These are phyloP conservation scores for Pangasius krempfi DNA, from an alignment of 2,797 vertebrate species.

Conservation along the genomic window DNA sequence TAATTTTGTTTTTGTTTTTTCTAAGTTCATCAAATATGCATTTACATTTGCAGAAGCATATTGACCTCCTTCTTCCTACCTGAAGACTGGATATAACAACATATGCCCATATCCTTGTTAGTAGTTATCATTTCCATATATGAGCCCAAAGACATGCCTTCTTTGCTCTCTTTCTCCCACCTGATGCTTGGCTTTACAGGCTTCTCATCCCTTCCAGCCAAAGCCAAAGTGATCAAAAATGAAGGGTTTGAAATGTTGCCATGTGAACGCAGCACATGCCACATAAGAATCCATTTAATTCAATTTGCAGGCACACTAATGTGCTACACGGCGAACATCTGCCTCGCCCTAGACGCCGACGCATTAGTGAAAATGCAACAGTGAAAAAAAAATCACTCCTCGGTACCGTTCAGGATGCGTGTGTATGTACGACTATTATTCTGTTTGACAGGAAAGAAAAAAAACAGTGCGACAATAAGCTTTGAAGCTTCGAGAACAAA, in stretches of 20 bases:
- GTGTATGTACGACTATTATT: not conserved
- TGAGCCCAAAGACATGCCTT: not conserved
- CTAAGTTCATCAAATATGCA: not conserved
- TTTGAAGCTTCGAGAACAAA: not conserved
- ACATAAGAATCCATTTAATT: conserved; percentile 37
- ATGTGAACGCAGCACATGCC: conserved; percentile 7
- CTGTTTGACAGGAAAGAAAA: conserved; percentile 2
- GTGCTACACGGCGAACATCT: conserved; percentile 28
- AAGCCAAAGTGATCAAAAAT: not conserved
- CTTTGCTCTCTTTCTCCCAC: not conserved
- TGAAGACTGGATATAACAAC: not conserved
- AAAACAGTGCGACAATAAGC: not conserved
- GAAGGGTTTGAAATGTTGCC: conserved; percentile 22
- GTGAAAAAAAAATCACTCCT: not conserved
- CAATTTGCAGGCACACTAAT: conserved; percentile 41
- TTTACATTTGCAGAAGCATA: too few species aligned
- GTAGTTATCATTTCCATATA: not conserved
- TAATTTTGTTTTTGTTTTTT: not conserved
- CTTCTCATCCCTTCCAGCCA: not conserved
- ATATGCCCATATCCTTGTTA: too few species aligned
- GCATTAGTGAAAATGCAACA: conserved; percentile 28
- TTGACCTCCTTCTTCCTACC: too few species aligned
- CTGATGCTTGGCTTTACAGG: not conserved
- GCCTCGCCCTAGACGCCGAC: conserved; percentile 22
- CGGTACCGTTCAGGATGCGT: not conserved